Evolutionary conservation across 2,797 vertebrate genomes (phyloP).

Genomic region (Lindbergichthys nudifrons): DNA sequence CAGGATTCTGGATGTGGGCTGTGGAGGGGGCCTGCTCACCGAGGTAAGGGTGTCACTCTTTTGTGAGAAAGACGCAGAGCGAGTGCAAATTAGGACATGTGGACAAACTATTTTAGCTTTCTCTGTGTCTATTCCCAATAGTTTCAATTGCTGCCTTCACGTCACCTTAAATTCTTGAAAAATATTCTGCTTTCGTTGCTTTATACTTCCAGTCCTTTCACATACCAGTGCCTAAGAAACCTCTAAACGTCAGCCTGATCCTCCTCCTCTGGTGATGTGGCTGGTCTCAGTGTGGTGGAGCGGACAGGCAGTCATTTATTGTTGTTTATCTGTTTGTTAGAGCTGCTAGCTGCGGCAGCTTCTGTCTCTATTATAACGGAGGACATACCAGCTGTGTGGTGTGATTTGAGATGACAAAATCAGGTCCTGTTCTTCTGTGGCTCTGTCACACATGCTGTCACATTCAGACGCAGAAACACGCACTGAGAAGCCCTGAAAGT

Average conservation of each 20-base stretch:
- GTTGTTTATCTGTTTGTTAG: conserved; percentile 75
- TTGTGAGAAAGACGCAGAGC: background rate
- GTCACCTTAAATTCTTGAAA: conserved; percentile 34
- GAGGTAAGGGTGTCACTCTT: conserved; percentile 85
- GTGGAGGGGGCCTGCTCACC: conserved; percentile 93
- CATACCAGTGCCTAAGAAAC: conserved; percentile 43
- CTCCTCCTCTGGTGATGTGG: conserved; percentile 52
- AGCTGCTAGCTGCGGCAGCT: conserved; percentile 36
- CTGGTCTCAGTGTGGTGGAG: conserved; percentile 74
- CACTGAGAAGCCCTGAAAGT: conserved; percentile 19
- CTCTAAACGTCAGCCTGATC: conserved; percentile 39
- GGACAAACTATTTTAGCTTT: conserved; percentile 4
- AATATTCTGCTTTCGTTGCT: conserved; percentile 37
- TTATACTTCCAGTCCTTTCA: conserved; percentile 20
- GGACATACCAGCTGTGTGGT: conserved; percentile 59
- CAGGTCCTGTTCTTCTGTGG: conserved; percentile 57
- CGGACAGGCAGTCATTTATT: conserved; percentile 69
- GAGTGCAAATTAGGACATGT: conserved; percentile 3
- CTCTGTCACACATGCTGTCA: conserved; percentile 54
- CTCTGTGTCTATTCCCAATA: conserved; percentile 29
- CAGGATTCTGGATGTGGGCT: conserved; percentile 93
- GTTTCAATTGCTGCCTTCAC: conserved; percentile 43
- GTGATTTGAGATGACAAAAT: conserved; percentile 79
- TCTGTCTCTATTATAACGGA: conserved; percentile 52
- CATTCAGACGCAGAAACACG: conserved; percentile 25